These are phyloP conservation scores for Ceyx melanurus DNA, from an alignment of 2,113 vertebrate species.

Conservation along the genomic window DNA sequence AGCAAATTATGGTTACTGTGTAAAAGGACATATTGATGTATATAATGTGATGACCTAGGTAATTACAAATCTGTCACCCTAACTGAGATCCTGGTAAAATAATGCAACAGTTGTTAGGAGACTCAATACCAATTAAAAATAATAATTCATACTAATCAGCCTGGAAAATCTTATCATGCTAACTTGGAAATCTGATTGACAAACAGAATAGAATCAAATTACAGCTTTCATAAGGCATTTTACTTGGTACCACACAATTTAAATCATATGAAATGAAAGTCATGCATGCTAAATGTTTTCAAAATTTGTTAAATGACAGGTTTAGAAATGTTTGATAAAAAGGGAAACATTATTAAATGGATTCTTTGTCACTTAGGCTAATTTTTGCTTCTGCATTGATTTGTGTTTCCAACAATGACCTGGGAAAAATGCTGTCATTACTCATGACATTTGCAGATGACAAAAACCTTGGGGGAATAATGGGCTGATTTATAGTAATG, in stretches of 20 bases:
- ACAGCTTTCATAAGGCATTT: neutral
- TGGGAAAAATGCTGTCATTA: neutral
- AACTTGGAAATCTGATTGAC: slow-evolving; percentile 36
- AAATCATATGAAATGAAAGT: neutral
- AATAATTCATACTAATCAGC: neutral
- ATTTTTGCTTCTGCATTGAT: neutral
- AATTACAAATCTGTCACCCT: neutral
- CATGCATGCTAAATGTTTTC: neutral
- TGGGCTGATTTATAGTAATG: neutral
- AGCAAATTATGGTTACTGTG: neutral
- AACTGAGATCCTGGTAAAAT: neutral
- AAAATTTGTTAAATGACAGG: neutral
- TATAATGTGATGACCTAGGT: neutral
- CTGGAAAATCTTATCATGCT: neutral
- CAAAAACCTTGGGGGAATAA: neutral
- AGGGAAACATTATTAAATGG: neutral
- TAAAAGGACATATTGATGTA: neutral
- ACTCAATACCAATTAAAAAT: neutral
- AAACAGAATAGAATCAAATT: neutral
- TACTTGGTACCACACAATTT: neutral
- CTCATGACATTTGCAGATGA: neutral
- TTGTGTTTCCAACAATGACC: neutral
- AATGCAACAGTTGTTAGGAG: neutral
- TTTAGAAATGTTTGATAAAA: neutral
- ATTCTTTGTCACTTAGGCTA: neutral